Base-by-base conservation (phyloP, 2,888 invertebrate genomes). In the Lydus trimaculatus region DNA sequence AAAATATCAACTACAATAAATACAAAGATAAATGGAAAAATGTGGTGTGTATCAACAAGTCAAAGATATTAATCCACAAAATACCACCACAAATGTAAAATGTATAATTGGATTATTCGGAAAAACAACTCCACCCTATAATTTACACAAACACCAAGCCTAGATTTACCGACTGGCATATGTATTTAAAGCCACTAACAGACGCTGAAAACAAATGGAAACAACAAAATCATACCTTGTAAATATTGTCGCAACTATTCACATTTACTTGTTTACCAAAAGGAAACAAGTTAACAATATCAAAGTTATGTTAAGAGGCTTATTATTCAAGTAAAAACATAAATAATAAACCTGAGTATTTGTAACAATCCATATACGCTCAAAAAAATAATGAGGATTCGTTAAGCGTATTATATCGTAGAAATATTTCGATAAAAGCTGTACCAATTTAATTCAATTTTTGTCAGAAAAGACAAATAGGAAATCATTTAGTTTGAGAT, bases 11-110 rank as follows among this genome's bases (percentile, higher is more conserved):
- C 36, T 13, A 31, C 15, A 31, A 58, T 60, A 67, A 64, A 33
- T 39, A 68, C 59, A 23, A 61, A 68, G 52, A 58, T 11, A 31
- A 31, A 52, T 59, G 31, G 8, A 48, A 39, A 59, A n/a, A n/a
- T n/a, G n/a, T 52, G 48, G 33, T 15, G 61, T 58, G 62, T 66
- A 69, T 69, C 65, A 69, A 65, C 69, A 64, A 65, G 65, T 65
- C 36, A 65, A 23, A 4, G 13, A 25, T 52, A 11, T 6, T 25
- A 52, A 25, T 52, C 52, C 52, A 25, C 52, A 52, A 7, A n/a
- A 8, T 52, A 52, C 13, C 13, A 13, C 52, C 25, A 8, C 23
- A 52, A 52, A 25, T 52, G 23, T 25, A 11, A 13, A 25, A 52
- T 52, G 13, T 52, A 25, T 52, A 52, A 25, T 52, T 52, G 25